Conservation (phyloP, 1,140 invertebrate species). For the Catajapyx aquilonaris region DNA sequence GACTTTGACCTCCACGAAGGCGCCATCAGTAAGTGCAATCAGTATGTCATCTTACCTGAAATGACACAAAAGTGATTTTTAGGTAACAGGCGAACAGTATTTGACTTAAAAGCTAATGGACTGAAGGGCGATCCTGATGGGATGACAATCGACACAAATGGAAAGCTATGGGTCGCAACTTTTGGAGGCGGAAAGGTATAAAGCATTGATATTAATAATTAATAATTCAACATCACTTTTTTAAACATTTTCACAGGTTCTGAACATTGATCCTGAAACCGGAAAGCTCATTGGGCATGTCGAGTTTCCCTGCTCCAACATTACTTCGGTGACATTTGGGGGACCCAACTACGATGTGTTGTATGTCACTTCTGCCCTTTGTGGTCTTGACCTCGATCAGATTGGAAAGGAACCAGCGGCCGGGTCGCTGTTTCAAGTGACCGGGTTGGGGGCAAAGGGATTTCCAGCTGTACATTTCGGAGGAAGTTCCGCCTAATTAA, state of each 20-base stretch:
- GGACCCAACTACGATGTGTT: conserved; percentile 28
- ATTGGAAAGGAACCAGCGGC: conserved; percentile 10
- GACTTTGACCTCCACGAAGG: conserved; percentile 22
- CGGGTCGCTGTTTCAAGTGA: conserved; percentile 11
- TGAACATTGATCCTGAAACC: conserved; percentile 18
- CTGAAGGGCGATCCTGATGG: conserved; percentile 19
- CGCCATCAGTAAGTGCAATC: conserved; percentile 19
- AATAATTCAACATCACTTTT: not conserved
- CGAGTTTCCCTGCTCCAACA: conserved; percentile 20
- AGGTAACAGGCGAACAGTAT: conserved; percentile 14
- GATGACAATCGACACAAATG: conserved; percentile 21
- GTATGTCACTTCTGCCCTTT: conserved; percentile 23
- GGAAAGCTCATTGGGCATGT: conserved; percentile 18
- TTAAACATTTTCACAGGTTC: conserved; percentile 10
- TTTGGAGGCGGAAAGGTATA: conserved; percentile 11
- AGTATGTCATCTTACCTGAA: no score
- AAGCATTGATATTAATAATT: not conserved
- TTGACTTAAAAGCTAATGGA: conserved; percentile 13
- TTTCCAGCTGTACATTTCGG: no score
- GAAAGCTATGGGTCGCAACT: conserved; percentile 22
- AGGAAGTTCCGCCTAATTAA: no score
- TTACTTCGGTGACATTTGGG: conserved; percentile 36
- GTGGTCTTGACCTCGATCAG: conserved; percentile 12
- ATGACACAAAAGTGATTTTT: no score
- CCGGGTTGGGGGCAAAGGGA: conserved; percentile 10